These are phyloP conservation scores for Lasioglossum leucozonium DNA, from an alignment of 2,888 invertebrate genomes.

Conservation along the genomic window DNA sequence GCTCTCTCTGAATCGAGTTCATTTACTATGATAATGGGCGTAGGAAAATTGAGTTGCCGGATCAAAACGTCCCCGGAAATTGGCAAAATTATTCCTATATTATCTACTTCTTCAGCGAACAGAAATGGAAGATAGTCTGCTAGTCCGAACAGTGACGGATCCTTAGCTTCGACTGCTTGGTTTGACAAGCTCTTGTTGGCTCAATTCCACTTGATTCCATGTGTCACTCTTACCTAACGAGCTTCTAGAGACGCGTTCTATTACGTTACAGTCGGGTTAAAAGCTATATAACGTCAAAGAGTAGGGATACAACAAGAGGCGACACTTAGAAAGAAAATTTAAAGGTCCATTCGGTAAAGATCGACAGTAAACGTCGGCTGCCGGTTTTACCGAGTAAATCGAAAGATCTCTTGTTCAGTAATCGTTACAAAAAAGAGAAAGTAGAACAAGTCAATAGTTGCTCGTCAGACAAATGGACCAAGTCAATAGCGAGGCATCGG, in stretches of 20 bases:
- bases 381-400: neutral
- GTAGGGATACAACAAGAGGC: too few species aligned
- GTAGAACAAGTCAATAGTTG: neutral
- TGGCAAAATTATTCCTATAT: constrained; percentile 10
- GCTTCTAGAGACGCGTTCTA: neutral
- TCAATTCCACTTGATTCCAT: neutral
- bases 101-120: constrained; percentile 18
- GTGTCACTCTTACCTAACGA: neutral
- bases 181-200: neutral
- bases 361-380: too few species aligned
- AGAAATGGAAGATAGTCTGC: neutral
- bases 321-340: too few species aligned
- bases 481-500: neutral
- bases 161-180: neutral
- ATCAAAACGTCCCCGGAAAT: constrained; percentile 4
- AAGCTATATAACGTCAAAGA: too few species aligned
- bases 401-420: neutral
- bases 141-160: neutral
- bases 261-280: neutral
- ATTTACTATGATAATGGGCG: constrained; percentile 2
- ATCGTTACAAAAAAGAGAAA: neutral
- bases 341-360: too few species aligned
- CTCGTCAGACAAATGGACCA: neutral
- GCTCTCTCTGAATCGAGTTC: neutral
- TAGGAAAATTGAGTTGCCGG: constrained; percentile 1